Conservation (phyloP, 2,888 invertebrate species). For the Microctonus hyperodae region DNA sequence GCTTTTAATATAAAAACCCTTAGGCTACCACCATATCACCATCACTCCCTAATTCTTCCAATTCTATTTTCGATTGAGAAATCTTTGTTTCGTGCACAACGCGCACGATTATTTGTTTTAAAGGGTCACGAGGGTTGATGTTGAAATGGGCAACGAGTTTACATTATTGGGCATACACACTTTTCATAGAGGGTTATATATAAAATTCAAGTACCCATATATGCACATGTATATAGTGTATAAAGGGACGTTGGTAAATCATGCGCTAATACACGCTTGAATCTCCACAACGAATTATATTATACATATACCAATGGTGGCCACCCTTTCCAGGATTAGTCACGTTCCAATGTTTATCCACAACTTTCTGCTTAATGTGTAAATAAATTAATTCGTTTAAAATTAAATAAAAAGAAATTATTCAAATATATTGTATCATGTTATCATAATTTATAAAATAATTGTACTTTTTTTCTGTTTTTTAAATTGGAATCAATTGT, state of each 20-base stretch:
- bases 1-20: constrained; percentile 3
- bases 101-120: constrained; percentile 56
- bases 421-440: constrained; percentile 1
- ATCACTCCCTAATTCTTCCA: constrained; percentile 15
- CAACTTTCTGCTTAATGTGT: constrained; percentile 1
- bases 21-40: not conserved
- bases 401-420: not conserved
- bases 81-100: constrained; percentile 50
- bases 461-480: not conserved
- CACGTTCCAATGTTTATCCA: constrained; percentile 27
- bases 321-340: constrained; percentile 25
- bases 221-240: constrained; percentile 15
- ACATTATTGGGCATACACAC: constrained; percentile 46
- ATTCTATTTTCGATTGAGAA: constrained; percentile 24
- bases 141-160: constrained; percentile 60
- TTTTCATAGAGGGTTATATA: constrained; percentile 43
- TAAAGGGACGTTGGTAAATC: constrained; percentile 29
- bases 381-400: not conserved
- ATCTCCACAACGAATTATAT: constrained; percentile 24
- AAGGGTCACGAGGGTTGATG: constrained; percentile 51
- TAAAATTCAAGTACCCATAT: constrained; percentile 17
- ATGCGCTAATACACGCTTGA: constrained; percentile 34
- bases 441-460: too few relatives aligned
- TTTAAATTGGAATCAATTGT: not conserved
- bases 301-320: constrained; percentile 18